Percentiles rank a stretch among this genome's conserved stretches.
phyloP scores from a whole-genome alignment of 2,113 vertebrate genomes.

The Callipepla californica region DNA sequence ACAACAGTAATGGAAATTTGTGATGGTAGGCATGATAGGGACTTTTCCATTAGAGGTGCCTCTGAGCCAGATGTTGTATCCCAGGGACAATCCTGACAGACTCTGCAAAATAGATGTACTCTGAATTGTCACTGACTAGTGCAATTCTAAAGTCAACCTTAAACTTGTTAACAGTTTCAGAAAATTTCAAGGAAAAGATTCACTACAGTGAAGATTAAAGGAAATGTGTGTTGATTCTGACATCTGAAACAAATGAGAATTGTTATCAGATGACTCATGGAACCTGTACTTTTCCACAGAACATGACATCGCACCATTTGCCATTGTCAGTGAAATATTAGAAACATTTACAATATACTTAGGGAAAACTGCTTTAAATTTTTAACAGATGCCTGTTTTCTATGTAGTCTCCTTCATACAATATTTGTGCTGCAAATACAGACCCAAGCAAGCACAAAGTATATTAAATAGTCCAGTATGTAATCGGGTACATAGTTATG shows the following conservation, averaged over 20 bases:
- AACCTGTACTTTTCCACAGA: neutral
- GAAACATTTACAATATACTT: neutral
- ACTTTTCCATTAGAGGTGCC: neutral
- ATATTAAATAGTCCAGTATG: neutral
- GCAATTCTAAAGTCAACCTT: neutral
- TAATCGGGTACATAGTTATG: neutral
- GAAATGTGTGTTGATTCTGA: neutral
- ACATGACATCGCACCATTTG: neutral
- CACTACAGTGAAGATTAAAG: neutral
- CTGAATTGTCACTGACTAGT: neutral
- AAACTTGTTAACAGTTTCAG: neutral
- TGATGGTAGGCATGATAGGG: neutral
- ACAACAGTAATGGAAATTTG: neutral
- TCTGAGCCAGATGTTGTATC: neutral
- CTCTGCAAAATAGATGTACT: rapidly evolving
- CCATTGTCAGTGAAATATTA: neutral
- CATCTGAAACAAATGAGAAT: neutral
- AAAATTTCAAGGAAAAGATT: constrained; percentile 2
- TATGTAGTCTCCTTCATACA: neutral
- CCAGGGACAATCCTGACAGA: neutral
- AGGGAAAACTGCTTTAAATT: neutral
- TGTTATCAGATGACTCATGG: neutral
- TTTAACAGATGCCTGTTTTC: neutral
- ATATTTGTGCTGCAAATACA: neutral
- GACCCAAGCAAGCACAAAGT: neutral